These are phyloP conservation scores for Rhinichthys klamathensis DNA, from an alignment of 2,113 vertebrate genomes.

Conservation along the genomic window DNA sequence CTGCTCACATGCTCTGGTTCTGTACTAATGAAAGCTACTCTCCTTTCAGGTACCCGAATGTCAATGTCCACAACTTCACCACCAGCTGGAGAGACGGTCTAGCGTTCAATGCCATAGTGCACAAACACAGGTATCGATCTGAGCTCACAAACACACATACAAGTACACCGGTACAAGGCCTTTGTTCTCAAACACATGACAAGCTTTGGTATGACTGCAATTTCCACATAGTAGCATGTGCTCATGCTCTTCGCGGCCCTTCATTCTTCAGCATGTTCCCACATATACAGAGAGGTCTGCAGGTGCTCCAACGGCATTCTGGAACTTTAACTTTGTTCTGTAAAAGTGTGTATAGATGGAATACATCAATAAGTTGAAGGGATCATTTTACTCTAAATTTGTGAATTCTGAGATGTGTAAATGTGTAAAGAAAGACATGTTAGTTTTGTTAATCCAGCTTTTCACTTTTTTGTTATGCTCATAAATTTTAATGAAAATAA, in stretches of 20 bases:
- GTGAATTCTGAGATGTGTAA: neutral
- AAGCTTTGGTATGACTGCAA: slow-evolving; percentile 1
- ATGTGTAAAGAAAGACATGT: neutral
- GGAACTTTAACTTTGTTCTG: neutral
- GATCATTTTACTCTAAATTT: neutral
- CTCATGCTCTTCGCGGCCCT: neutral
- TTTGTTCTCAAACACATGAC: slow-evolving; percentile 24
- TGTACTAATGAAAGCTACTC: slow-evolving; percentile 60
- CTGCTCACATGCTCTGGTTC: neutral
- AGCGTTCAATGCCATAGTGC: slow-evolving; percentile 92
- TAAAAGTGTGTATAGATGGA: neutral
- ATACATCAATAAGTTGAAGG: neutral
- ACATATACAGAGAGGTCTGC: slow-evolving; percentile 25
- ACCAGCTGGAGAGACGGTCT: slow-evolving; percentile 94
- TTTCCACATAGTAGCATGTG: slow-evolving; percentile 22
- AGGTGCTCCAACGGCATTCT: slow-evolving; percentile 20
- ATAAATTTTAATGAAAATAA: neutral
- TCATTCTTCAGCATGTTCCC: slow-evolving; percentile 33
- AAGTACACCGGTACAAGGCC: neutral
- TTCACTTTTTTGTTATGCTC: neutral
- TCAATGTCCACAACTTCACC: slow-evolving; percentile 95
- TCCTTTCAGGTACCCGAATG: slow-evolving; percentile 86
- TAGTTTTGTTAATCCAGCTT: neutral
- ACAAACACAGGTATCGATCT: slow-evolving; percentile 90
- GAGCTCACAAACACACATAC: slow-evolving; percentile 21